Evolutionary conservation across 2,888 invertebrate species (phyloP).

Genomic region (Tetragnatha montana): DNA sequence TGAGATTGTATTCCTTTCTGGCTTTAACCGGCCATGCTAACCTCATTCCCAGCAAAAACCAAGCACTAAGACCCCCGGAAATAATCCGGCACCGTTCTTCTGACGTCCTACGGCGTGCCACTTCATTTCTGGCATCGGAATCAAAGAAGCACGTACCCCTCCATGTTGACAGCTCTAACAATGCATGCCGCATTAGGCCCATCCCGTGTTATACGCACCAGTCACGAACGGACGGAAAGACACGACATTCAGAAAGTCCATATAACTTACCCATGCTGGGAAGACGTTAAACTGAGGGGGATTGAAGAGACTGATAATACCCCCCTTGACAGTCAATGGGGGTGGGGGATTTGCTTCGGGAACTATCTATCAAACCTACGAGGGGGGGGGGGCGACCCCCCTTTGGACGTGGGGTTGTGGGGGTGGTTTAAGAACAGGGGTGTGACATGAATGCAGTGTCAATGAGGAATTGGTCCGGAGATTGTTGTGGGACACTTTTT

Average conservation of each 20-base stretch:
- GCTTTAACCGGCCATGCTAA: no score
- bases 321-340: slow-evolving; percentile 36
- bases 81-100: not conserved
- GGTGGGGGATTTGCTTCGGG: slow-evolving; percentile 33
- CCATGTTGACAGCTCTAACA: slow-evolving; percentile 55
- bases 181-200: slow-evolving; percentile 35
- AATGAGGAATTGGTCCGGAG: not conserved
- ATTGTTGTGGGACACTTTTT: not conserved
- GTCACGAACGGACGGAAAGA: slow-evolving; percentile 10
- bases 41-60: no score
- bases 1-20: no score
- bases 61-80: not conserved
- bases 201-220: slow-evolving; percentile 14
- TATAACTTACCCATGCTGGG: not conserved
- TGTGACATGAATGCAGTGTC: slow-evolving; percentile 32
- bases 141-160: slow-evolving; percentile 30
- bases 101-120: not conserved
- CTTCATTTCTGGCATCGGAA: not conserved
- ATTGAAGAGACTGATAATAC: slow-evolving; percentile 29
- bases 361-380: slow-evolving; percentile 40
- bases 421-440: slow-evolving; percentile 15
- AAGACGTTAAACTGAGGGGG: slow-evolving; percentile 27
- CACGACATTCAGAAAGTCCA: not conserved
- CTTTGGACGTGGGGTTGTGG: not conserved
- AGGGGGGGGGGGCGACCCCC: not conserved